Evolutionary conservation across 1,140 invertebrate species (phyloP), one percentile per base, ranked within the genome.

Genomic region (Ips typographus): DNA sequence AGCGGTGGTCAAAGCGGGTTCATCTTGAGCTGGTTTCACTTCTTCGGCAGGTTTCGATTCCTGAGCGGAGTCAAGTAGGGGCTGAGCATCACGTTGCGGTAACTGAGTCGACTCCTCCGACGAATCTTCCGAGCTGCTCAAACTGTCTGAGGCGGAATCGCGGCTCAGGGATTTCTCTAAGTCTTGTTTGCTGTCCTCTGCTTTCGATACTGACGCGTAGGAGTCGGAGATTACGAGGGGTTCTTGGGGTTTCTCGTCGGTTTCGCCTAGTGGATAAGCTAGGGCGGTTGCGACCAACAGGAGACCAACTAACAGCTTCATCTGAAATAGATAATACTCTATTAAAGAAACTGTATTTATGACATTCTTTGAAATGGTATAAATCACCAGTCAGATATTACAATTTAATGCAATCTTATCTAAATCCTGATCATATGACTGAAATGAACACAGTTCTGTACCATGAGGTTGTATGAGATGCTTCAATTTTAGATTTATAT

Each of bases 171-270:
- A 41, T 38, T 71, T 66, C 53, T 63, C 62, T 7, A 66, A 39
- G 4, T 61, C 69, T 43, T 72, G 62, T 47, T 68, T 66, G 41
- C 36, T 62, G 52, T 76, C 73, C 55, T 77, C 75, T 44, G 74
- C 71, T 67, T 80, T 80, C 2, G 76, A 75, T 4, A 80, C 79
- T 38, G 80, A 78, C 4, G 80, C 80, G 59, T 82, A 81, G 2
- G 69, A 71, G 63, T 82, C 79, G 6, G 79, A 75, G 59, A 80
- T 78, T 68, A 80, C 78, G 63, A 80, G 71, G 40, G 81, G 80
- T 51, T 76, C 73, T 41, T 70, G 52, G 3, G 76, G 70, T 56
- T 77, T 77, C 4, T 77, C 77, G 56, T 79, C 77, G 41, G 60
- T 67, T 59, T 79, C 76, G 36, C 72, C 76, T 49, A 80, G 47